Conservation (phyloP, 2,797 vertebrate species). For the Pseudotriccus pelzelni region DNA sequence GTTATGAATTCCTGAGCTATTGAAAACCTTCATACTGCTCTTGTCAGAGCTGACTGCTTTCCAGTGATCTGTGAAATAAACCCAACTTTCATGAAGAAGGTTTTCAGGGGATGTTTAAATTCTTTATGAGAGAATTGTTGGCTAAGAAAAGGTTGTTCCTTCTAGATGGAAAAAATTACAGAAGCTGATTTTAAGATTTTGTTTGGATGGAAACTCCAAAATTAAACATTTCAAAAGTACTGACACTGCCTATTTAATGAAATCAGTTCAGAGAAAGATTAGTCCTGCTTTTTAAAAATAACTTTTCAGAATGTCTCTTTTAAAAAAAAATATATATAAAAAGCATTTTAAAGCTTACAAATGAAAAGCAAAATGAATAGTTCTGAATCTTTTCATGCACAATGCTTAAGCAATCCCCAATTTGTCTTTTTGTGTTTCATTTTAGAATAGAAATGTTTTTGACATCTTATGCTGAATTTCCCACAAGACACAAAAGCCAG, state of each 20-base stretch:
- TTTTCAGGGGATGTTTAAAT: not conserved
- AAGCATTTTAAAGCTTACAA: not conserved
- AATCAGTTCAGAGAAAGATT: not conserved
- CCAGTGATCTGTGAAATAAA: conserved; percentile 5
- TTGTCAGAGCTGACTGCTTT: not conserved
- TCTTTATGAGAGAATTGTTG: not conserved
- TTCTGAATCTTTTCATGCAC: not conserved
- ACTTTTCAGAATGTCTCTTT: not conserved
- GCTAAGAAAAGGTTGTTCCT: not conserved
- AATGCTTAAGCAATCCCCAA: not conserved
- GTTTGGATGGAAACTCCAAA: not conserved
- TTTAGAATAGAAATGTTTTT: conserved; percentile 18
- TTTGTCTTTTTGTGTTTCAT: not conserved
- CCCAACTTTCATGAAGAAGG: not conserved
- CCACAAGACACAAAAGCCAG: not conserved
- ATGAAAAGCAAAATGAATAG: not conserved
- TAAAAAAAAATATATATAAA: not conserved
- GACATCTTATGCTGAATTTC: not conserved
- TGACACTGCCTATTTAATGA: not conserved
- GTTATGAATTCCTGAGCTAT: not conserved
- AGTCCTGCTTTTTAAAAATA: not conserved
- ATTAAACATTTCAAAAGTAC: not conserved
- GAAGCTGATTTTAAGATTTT: not conserved
- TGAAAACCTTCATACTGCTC: not conserved
- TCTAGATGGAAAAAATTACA: not conserved